Evolutionary conservation across 1,140 invertebrate species (phyloP).

Genomic region (Andrena cerasifolii): DNA sequence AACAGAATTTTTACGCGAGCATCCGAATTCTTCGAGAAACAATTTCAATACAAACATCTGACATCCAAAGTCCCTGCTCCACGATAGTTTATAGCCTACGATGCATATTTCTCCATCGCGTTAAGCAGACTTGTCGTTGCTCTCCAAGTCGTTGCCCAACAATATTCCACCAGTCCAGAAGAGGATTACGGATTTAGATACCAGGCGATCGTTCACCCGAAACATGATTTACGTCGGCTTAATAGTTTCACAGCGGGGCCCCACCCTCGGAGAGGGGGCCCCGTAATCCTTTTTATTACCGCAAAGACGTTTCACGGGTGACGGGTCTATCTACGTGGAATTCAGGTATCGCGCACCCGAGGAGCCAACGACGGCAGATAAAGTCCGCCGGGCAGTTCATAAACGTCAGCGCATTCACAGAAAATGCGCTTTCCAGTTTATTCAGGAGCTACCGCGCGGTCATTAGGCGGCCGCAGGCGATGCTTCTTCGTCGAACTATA

Average conservation of each 20-base stretch:
- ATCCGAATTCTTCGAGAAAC: too few species aligned
- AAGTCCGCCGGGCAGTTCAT: conserved; percentile 28
- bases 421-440: conserved; percentile 11
- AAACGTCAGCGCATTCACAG: conserved; percentile 34
- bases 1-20: too few species aligned
- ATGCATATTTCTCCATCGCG: too few species aligned
- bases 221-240: conserved; percentile 40
- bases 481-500: neutral
- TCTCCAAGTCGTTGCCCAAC: neutral
- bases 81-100: too few species aligned
- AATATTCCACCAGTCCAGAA: neutral
- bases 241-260: conserved; percentile 34
- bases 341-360: conserved; percentile 9
- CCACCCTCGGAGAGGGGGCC: too few species aligned
- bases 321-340: conserved; percentile 45
- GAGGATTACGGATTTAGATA: conserved; percentile 19
- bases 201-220: neutral
- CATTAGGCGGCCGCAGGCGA: neutral
- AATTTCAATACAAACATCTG: too few species aligned
- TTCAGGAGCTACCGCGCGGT: neutral
- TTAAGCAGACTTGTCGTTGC: neutral
- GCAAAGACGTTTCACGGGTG: conserved; percentile 32
- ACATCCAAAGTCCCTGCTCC: too few species aligned
- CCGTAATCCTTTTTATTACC: conserved; percentile 42
- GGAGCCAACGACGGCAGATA: conserved; percentile 1